A percentile compares a stretch with the other conserved stretches of the same genome.
Conservation (phyloP, 1,140 invertebrate species). For the Solenopsis fugax region DNA sequence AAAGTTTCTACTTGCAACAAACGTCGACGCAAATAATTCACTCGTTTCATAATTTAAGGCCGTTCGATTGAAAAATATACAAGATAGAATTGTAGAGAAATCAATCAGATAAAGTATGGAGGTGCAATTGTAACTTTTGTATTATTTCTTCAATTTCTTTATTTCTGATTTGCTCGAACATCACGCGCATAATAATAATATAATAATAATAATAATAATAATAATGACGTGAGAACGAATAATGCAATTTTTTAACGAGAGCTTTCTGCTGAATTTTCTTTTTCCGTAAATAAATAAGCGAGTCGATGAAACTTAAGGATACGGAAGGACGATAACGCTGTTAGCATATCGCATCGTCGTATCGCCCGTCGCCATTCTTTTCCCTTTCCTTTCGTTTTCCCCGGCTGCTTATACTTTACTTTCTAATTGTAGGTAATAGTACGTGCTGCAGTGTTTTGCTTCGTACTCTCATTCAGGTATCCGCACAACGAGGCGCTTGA, state of each 20-base stretch:
- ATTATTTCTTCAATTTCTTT: neutral
- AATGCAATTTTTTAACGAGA: neutral
- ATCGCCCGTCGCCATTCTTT: neutral
- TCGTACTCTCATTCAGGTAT: conserved; percentile 13
- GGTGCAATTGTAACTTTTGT: neutral
- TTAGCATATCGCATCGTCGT: neutral
- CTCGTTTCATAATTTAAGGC: neutral
- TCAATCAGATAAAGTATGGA: neutral
- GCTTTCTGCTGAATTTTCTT: neutral
- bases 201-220: neutral
- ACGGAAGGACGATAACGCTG: neutral
- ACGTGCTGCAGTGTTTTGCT: conserved; percentile 2
- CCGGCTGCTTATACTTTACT: conserved; percentile 24
- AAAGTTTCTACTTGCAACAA: conserved; percentile 3
- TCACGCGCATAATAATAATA: neutral
- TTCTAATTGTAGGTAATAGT: conserved; percentile 52
- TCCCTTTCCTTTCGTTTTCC: conserved; percentile 26
- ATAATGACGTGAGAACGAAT: neutral
- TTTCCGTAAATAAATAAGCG: neutral
- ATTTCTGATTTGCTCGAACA: neutral
- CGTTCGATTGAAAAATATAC: neutral
- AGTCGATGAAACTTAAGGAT: neutral
- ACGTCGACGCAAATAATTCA: conserved; percentile 3
- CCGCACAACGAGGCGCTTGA: neutral
- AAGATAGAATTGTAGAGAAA: neutral